A percentile compares a stretch with the other conserved stretches of the same genome.
These are phyloP conservation scores for Pseudachorutes palmiensis DNA, from an alignment of 1,140 invertebrate genomes.

Conservation along the genomic window DNA sequence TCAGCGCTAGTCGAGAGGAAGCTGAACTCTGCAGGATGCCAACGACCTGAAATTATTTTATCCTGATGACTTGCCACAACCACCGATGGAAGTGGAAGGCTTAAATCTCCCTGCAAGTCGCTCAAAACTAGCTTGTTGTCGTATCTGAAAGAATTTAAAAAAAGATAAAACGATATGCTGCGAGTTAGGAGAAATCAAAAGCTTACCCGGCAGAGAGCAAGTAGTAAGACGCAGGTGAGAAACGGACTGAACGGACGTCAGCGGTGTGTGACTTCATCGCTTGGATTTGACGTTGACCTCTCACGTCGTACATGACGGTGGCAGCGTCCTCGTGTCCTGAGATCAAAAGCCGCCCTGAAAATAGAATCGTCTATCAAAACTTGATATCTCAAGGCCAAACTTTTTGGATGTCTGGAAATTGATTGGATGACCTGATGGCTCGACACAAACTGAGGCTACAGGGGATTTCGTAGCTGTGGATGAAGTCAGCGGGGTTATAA, in stretches of 20 bases:
- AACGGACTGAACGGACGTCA: conserved; percentile 91
- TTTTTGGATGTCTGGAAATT: conserved; percentile 43
- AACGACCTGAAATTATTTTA: conserved; percentile 95
- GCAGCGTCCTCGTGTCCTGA: conserved; percentile 94
- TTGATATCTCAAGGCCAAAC: background rate
- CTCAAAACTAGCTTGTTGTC: conserved; percentile 89
- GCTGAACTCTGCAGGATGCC: conserved; percentile 95
- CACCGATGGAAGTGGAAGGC: conserved; percentile 78
- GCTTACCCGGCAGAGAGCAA: conserved; percentile 74
- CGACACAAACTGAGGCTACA: conserved; percentile 89
- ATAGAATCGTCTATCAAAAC: conserved; percentile 9
- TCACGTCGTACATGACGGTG: conserved; percentile 88
- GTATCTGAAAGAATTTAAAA: conserved; percentile 49
- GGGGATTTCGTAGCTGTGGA: conserved; percentile 60
- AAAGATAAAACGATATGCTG: conserved; percentile 37
- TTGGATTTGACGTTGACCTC: conserved; percentile 83
- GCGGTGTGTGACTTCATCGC: conserved; percentile 87
- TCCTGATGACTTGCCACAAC: conserved; percentile 92
- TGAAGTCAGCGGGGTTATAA: conserved; percentile 70
- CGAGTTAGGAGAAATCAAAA: background rate
- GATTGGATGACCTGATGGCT: conserved; percentile 93
- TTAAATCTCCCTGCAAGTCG: conserved; percentile 75
- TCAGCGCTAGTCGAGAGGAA: conserved; percentile 96
- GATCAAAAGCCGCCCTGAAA: conserved; percentile 71
- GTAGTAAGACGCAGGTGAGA: conserved; percentile 96